Evolutionary conservation across 2,797 vertebrate species (phyloP), one percentile per base, ranked within the genome.

Genomic region (Glyptemys insculpta): DNA sequence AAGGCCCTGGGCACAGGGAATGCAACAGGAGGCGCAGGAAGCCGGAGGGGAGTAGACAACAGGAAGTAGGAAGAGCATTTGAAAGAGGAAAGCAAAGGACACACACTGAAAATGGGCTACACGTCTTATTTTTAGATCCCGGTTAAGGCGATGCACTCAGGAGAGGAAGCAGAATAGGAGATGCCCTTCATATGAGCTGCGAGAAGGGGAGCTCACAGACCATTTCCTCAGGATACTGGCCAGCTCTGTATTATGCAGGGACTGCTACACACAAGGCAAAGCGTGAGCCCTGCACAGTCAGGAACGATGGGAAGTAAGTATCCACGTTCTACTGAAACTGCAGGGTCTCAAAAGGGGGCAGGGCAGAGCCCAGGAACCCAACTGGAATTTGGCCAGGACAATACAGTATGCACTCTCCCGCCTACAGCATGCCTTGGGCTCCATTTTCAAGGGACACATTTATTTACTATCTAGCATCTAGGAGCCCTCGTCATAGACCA

Each of bases 311-410:
- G n/a, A 72, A 21, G 8, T 18, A 34, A 37, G 16, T 9, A 68
- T n/a, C 65, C 65, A 21, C 5, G 18, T 19, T 21, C n/a, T 37
- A 19, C n/a, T 37, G 34, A 68, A 72, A 72, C 37, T 41, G 68
- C 68, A 72, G 68, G 68, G 37, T 6, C 21, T 19, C n/a, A 37
- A 21, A 21, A 41, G 68, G 37, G 31, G 54, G 23, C 21, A 10
- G 23, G 68, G 82, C 4, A 0, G 37, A 16, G 5, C 0, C 3
- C 78, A 50, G 50, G 14, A 62, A 76, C 0, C 0, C n/a, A 2
- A 19, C 72, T 12, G 86, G 18, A 91, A 74, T 74, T 1, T 8
- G 29, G 37, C 79, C 6, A 1, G 1, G 50, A 89, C 0, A 37
- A 87, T 81, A 90, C 89, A 91, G 80, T 68, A 87, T 84, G 27